Evolutionary conservation across 2,888 invertebrate species (phyloP).

Genomic region (Folsomia manolachei): DNA sequence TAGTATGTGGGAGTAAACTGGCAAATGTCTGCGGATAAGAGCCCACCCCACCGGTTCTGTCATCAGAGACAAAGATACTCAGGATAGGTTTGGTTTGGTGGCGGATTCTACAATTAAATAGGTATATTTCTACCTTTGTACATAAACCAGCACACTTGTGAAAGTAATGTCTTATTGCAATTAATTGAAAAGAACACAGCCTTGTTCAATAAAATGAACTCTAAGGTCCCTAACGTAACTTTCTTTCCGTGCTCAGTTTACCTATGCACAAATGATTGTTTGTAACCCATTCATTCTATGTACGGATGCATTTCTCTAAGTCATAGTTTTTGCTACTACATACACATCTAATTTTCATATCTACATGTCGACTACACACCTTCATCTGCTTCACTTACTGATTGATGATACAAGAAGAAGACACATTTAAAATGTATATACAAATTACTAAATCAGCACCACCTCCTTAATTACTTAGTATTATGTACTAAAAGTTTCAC

Average conservation of each 20-base stretch:
- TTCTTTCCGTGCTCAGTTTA: not conserved
- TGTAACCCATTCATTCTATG: not conserved
- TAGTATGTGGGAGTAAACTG: not conserved
- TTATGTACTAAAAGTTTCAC: not conserved
- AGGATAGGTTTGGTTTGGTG: too few species aligned
- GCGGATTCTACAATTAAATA: too few species aligned
- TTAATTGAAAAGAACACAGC: not conserved
- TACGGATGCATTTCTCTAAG: not conserved
- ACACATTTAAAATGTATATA: not conserved
- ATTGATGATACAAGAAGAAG: not conserved
- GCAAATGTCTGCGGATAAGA: slow-evolving; percentile 13
- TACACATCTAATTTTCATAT: not conserved
- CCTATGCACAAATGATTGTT: not conserved
- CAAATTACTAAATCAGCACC: not conserved
- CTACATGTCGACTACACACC: not conserved
- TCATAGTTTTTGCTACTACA: too few species aligned
- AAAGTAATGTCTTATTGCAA: not conserved
- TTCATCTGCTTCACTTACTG: not conserved
- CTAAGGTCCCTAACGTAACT: too few species aligned
- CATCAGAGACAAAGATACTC: too few species aligned
- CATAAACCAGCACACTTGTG: too few species aligned
- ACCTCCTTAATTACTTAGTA: not conserved
- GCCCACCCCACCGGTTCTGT: slow-evolving; percentile 34
- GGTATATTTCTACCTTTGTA: too few species aligned
- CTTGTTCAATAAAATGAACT: too few species aligned